Base-by-base conservation (phyloP, 1,140 invertebrate genomes). In the Rhagoletis zephyria region DNA sequence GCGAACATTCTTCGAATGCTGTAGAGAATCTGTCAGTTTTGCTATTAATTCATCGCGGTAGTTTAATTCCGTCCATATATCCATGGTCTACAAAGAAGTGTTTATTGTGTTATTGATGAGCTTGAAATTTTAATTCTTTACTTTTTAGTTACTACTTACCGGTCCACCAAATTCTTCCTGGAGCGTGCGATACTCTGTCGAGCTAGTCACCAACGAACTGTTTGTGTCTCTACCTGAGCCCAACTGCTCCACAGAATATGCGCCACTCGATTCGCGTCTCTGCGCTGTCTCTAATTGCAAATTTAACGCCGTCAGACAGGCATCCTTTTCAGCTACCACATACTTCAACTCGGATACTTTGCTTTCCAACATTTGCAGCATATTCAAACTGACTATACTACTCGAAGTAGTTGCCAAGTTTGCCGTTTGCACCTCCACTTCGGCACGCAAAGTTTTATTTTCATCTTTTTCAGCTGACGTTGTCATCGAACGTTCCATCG, bases 41-140 rank as follows among this genome's bases (percentile, higher is more conserved):
- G 94, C 93, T 64, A 97, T 94, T 89, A 95, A 93, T 88, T 94
- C 94, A 88, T 95, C 94, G 85, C 94, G 94, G 48, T 95, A 93
- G 0, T 91, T 90, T 45, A 95, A 92, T 89, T 95, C 95, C 88
- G 93, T 92, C 92, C 95, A 94, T 90, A 95, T 95, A 90, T 95
- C 94, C 88, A 94, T 91, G 88, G 95, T 94, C 95, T 95, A 92
- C 91, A 94, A 94, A 30, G 30, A 30, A 30, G 63, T 87, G 61
- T 56, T 81, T 0, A 45, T 6, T 45, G 59, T 56, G 5, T 10
- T 64, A 85, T 65, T 67, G n/a, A 30, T 63, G 60, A 16, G 16
- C n/a, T 12, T 63, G n/a, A 5, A 81, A 64, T 77, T 7, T 51
- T 51, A 14, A 7, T 67, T 42, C 12, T 40, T 14, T 19, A 1